Conservation (phyloP, 2,797 vertebrate species). For the Columba guinea region DNA sequence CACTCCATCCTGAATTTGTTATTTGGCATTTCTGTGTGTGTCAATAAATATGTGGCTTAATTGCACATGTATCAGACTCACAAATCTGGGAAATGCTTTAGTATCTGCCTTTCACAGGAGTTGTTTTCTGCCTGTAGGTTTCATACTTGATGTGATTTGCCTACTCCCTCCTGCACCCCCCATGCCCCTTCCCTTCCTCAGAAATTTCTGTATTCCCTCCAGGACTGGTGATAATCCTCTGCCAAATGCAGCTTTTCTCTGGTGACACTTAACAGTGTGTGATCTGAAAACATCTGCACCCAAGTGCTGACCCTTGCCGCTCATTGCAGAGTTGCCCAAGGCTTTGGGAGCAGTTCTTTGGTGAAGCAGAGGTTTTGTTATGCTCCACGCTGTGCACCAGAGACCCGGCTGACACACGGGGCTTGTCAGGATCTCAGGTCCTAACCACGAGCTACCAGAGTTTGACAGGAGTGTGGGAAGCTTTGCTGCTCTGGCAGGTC, state of each 20-base stretch:
- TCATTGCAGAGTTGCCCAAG: not conserved
- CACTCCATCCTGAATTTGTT: not conserved
- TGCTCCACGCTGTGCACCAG: not conserved
- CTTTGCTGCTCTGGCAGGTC: not conserved
- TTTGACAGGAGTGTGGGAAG: accelerated
- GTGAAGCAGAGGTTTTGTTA: not conserved
- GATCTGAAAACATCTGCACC: not conserved
- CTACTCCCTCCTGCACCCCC: not conserved
- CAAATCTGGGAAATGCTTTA: not conserved
- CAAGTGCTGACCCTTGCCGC: not conserved
- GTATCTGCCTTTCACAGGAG: not conserved
- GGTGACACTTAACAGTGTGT: not conserved
- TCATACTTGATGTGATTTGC: not conserved
- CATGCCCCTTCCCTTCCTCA: too few species aligned
- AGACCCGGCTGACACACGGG: not conserved
- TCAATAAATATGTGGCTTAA: not conserved
- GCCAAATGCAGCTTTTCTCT: not conserved
- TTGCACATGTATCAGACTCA: not conserved
- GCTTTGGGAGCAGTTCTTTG: not conserved
- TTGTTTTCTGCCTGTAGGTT: not conserved
- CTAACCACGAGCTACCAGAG: accelerated
- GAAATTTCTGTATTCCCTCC: not conserved
- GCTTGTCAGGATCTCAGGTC: not conserved
- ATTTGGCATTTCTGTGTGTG: not conserved
- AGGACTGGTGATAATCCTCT: not conserved